A percentile compares a stretch with the other conserved stretches of the same genome.
Evolutionary conservation across 2,888 invertebrate species (phyloP).

Genomic region (Blastobasis lacticolella): DNA sequence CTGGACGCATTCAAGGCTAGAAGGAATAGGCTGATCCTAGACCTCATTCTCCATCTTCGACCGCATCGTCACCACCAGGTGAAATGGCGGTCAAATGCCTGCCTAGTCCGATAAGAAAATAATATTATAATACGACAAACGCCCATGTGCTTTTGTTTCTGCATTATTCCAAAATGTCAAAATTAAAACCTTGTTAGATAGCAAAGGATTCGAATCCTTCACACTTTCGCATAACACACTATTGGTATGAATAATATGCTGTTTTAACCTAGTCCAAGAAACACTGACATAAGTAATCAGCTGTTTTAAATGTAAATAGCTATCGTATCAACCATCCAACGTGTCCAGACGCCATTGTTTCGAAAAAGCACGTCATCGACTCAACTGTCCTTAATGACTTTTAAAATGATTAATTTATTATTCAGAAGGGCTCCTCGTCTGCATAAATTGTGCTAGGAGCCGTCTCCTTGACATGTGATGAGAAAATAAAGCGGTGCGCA

Average conservation of each 20-base stretch:
- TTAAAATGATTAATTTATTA: conserved; percentile 2
- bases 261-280: too few species aligned
- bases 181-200: too few species aligned
- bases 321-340: background rate
- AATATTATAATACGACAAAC: too few species aligned
- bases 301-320: background rate
- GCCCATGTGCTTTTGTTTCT: too few species aligned
- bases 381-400: conserved; percentile 3
- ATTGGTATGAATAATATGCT: too few species aligned
- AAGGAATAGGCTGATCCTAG: too few species aligned
- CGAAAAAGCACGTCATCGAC: background rate
- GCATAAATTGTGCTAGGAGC: background rate
- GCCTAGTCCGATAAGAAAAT: too few species aligned
- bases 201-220: background rate
- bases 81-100: too few species aligned
- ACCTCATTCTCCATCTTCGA: too few species aligned
- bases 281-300: background rate
- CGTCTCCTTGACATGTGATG: background rate
- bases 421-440: conserved; percentile 2
- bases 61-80: too few species aligned
- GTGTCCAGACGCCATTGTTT: background rate
- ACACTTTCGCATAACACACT: background rate
- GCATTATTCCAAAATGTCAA: too few species aligned
- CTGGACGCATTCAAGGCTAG: too few species aligned
- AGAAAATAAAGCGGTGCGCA: background rate